Evolutionary conservation across 2,888 invertebrate genomes (phyloP), one percentile per base, ranked within the genome.

Genomic region (Syrphus vitripennis): DNA sequence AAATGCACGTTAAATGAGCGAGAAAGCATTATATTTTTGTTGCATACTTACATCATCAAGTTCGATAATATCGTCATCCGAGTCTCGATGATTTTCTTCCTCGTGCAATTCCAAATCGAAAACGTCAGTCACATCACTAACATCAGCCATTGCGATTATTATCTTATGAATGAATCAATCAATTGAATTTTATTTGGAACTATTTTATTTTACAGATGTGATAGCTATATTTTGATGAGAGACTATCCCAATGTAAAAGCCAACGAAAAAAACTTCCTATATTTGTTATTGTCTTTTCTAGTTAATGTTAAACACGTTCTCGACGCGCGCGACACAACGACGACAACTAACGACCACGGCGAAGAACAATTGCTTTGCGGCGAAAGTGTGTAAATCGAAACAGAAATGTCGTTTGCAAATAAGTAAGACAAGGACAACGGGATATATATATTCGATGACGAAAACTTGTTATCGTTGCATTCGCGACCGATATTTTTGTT

Each of bases 61-160:
- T 91, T 97, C 97, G 92, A 97, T 96, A 92, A 96, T 96, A 94
- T 98, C 98, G 92, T 98, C 97, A 89, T 97, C 96, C 59, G 92
- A 92, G 88, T 92, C 92, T 72, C 93, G 94, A 90, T 96, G 97
- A 91, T 96, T 96, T 92, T 96, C 96, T 91, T 94, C 95, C 91
- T 96, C 95, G 91, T 95, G 95, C 91, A 98, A 94, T 93, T 98
- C 98, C 93, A 98, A 95, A 94, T 98, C 97, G 93, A 98, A 98
- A 93, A 98, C 96, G 93, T 97, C 97, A 88, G 89, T 92, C 87
- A 90, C 90, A 89, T 91, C 91, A 88, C 90, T 92, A 87, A 91
- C 91, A 89, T 91, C 91, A 89, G 91, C 91, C 91, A 91, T 91
- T 83, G 80, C 89, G 87, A 71, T 77, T 77, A 29, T 55, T 55